These are phyloP conservation scores for Mormyrus proboscirostris DNA, from an alignment of 2,797 vertebrate genomes.

Conservation along the genomic window DNA sequence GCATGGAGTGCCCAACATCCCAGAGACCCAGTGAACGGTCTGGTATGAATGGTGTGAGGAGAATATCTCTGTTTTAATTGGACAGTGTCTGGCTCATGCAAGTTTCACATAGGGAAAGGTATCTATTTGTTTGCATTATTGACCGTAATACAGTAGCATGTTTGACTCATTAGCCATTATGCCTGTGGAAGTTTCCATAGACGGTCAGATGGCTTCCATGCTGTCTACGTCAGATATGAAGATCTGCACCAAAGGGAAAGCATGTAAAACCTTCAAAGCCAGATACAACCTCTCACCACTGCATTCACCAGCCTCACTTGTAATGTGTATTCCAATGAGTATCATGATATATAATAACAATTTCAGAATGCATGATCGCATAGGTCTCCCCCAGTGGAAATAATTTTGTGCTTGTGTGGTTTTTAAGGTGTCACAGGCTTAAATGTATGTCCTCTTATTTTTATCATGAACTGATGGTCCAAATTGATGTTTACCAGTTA, in stretches of 20 bases:
- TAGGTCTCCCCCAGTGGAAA: slow-evolving; percentile 61
- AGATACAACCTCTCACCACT: slow-evolving; percentile 80
- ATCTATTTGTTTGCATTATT: background rate
- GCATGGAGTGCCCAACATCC: slow-evolving; percentile 87
- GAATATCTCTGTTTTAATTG: slow-evolving; percentile 44
- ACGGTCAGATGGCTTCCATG: slow-evolving; percentile 8
- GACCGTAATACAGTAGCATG: background rate
- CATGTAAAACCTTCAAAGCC: background rate
- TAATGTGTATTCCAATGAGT: slow-evolving; percentile 51
- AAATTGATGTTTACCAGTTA: slow-evolving; percentile 26
- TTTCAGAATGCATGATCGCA: slow-evolving; percentile 80
- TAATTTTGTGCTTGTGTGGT: slow-evolving; percentile 65
- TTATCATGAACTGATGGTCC: slow-evolving; percentile 77
- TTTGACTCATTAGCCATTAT: slow-evolving; percentile 5
- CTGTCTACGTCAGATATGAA: background rate
- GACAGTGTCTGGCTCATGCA: slow-evolving; percentile 13
- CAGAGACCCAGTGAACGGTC: slow-evolving; percentile 63
- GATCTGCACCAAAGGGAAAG: background rate
- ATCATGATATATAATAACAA: slow-evolving; percentile 52
- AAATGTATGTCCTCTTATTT: slow-evolving; percentile 57
- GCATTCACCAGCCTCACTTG: slow-evolving; percentile 72
- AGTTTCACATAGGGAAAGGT: background rate
- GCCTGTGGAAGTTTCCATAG: slow-evolving; percentile 10
- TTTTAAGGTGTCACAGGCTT: slow-evolving; percentile 64
- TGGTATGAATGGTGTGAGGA: slow-evolving; percentile 90